Evolutionary conservation across 23 tunicate species (phyloP), one percentile per base, ranked within the genome.

Genomic region (Oikopleura vanhoeffeni): DNA sequence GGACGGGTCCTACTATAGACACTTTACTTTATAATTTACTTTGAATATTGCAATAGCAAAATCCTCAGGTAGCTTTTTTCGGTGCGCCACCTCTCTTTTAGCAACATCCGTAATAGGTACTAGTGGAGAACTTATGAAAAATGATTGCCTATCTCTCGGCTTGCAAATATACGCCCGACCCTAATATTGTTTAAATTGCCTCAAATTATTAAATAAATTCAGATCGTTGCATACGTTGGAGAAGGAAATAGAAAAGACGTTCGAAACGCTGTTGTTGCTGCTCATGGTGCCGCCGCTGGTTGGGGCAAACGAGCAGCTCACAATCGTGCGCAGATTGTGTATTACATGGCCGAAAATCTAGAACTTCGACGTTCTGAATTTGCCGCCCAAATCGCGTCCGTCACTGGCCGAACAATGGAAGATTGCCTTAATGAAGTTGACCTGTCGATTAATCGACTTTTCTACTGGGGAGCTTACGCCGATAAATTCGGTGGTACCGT

Each of bases 221-320:
- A n/a, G n/a, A 33, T 76, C 8, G 8, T 33, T 33, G 86, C 86
- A 1, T 84, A 86, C 57, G 88, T 86, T 13, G 40, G 41, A 41
- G 86, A 84, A 40, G 84, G 41, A 0, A 92, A 92, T 71, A 83
- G 97, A n/a, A 92, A 92, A 84, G 97, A 92, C 85, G 93, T 92
- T 0, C 76, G 97, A 84, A 92, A 92, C 76, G 97, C 97, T 1
- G 97, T 92, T 18, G 97, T 89, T 87, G 92, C 90, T 28, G 97
- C 97, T 0, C 92, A 86, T 40, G 89, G 89, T 86, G 97, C 97
- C 41, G 85, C 90, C 85, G 88, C 92, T 57, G 97, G 97, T 40
- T 92, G 97, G 97, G 90, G 92, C 40, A 92, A 92, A 40, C 84
- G 97, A 89, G 97, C 97, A 0, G 88, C 97, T 35, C 97, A 92